Base-by-base conservation (phyloP, 2,888 invertebrate genomes). In the Drosophila nigricruria region DNA sequence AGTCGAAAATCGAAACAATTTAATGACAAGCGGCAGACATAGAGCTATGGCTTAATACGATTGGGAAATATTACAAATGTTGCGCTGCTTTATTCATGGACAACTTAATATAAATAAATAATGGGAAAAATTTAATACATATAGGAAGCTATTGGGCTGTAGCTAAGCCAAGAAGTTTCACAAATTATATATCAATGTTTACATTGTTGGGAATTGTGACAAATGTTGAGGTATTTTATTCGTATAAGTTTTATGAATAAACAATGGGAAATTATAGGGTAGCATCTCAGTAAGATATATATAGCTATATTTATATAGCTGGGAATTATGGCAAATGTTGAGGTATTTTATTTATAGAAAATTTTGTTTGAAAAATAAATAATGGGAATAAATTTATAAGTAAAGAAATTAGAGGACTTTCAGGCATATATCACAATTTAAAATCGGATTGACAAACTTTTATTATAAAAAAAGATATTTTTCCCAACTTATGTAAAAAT, bases 31-130 rank as follows among this genome's bases (percentile, higher is more conserved):
- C 16, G 32, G 6, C 10, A 25, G 25, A 34, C 59, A 12, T 10
- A 9, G 14, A 25, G 57, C 56, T 32, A 45, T 42, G 60, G 40
- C 59, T 53, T 18, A 53, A 69, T 69, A 49, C 69, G 34, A 60
- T 38, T 36, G 30, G 30, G 52, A 23, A 66, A 65, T 45, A 12
- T 36, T 43, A 18, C 52, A 52, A 34, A 23, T 36, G 52, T 52
- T 52, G 10, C 20, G 23, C n/a, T 52, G 16, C 10, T 23, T 49
- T 14, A 49, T 30, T 49, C 18, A 49, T 32, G n/a, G 6, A 20
- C 8, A 49, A 30, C 61, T 34, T 32, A 1, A 12, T 49, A 20
- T 32, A 8, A 49, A 49, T 49, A 49, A 49, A 49, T 20, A 49
- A 32, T 32, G 49, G 30, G 18, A 32, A 49, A 6, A 30, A 20